Percentiles rank a stretch among this genome's conserved stretches.
Conservation (phyloP, 2,888 invertebrate genomes). For the Drosophila borealis region DNA sequence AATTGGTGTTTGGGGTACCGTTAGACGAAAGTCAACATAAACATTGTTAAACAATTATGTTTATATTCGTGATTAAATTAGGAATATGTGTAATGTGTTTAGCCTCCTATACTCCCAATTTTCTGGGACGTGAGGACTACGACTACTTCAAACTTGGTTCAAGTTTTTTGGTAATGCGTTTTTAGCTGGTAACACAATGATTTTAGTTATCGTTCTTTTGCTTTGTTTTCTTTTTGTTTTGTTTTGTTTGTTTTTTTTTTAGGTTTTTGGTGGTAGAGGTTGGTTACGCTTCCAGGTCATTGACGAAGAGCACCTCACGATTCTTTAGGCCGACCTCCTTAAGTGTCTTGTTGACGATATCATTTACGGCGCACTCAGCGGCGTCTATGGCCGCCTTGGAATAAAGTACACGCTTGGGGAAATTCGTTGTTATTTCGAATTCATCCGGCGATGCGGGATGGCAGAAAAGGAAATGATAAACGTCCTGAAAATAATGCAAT, state of each 20-base stretch:
- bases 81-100: constrained; percentile 54
- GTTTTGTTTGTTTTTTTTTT: constrained; percentile 11
- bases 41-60: constrained; percentile 72
- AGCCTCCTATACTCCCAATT: constrained; percentile 8
- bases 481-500: constrained; percentile 88
- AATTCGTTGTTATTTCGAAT: constrained; percentile 98
- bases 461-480: constrained; percentile 98
- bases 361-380: constrained; percentile 51
- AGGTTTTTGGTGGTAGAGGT: constrained; percentile 38
- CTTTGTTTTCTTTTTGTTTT: constrained; percentile 7
- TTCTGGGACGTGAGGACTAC: constrained; percentile 50
- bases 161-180: constrained; percentile 72
- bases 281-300: constrained; percentile 93
- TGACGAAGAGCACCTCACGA: constrained; percentile 96
- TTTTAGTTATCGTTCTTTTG: constrained; percentile 18
- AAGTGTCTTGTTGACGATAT: constrained; percentile 73
- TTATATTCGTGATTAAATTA: constrained; percentile 64
- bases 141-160: constrained; percentile 70
- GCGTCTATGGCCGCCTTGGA: constrained; percentile 69
- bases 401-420: constrained; percentile 93
- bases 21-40: constrained; percentile 57
- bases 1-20: constrained; percentile 16
- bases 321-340: constrained; percentile 93
- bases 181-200: constrained; percentile 60
- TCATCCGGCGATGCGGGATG: constrained; percentile 96